phyloP scores from a whole-genome alignment of 2,113 vertebrate genomes.

The Australoheros scitulus region DNA sequence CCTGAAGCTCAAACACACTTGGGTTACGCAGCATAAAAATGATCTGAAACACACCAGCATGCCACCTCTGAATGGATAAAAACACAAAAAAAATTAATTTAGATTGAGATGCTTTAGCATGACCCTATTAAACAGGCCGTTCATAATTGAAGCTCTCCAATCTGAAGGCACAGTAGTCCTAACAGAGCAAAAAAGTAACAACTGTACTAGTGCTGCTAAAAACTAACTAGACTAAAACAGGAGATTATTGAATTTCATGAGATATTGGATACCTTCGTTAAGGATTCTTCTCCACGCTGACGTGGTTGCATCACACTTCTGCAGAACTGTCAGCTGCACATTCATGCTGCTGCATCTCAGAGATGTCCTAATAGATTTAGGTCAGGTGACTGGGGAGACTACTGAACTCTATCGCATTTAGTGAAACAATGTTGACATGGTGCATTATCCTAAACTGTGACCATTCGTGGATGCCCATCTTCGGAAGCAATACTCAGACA shows the following conservation, averaged over 20 bases:
- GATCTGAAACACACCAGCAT: no score
- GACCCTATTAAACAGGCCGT: no score
- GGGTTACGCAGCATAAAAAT: background rate
- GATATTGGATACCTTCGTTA: background rate
- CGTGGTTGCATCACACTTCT: background rate
- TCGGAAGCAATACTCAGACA: background rate
- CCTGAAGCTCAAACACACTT: background rate
- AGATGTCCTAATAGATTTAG: background rate
- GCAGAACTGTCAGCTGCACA: background rate
- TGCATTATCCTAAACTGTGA: background rate
- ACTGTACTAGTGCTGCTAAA: background rate
- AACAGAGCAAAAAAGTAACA: background rate
- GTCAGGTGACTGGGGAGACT: background rate
- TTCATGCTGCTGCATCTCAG: background rate
- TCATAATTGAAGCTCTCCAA: no score
- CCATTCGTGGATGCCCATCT: background rate
- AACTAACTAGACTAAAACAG: background rate
- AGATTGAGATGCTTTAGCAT: no score
- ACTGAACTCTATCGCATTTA: background rate
- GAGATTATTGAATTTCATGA: fast-evolving
- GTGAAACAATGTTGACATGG: background rate
- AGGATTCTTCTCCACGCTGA: background rate
- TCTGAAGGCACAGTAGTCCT: background rate
- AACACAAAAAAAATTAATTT: no score
- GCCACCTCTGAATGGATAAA: no score